Evolutionary conservation across 2,888 invertebrate species (phyloP).

Genomic region (Sesia bembeciformis): DNA sequence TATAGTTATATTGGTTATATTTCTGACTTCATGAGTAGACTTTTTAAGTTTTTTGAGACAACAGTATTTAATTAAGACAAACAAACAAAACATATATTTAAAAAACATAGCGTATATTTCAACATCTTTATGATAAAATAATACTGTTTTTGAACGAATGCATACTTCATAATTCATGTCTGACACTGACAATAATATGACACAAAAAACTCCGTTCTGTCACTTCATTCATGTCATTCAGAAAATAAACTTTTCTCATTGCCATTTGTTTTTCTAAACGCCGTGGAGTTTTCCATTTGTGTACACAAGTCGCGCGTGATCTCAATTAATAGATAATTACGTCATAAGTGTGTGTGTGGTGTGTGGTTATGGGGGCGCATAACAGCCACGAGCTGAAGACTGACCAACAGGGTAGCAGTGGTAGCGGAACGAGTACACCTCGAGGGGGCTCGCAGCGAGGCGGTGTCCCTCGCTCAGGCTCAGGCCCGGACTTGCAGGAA

Average conservation of each 20-base stretch:
- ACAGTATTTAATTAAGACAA: too few species aligned
- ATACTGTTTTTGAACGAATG: too few species aligned
- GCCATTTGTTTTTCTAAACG: slow-evolving; percentile 3
- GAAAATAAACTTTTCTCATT: not conserved
- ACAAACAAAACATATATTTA: too few species aligned
- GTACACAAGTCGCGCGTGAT: not conserved
- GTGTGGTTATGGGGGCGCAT: slow-evolving; percentile 45
- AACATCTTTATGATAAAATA: too few species aligned
- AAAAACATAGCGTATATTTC: too few species aligned
- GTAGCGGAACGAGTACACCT: slow-evolving; percentile 52
- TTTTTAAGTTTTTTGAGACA: too few species aligned
- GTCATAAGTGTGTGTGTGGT: not conserved
- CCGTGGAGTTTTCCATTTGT: slow-evolving; percentile 2
- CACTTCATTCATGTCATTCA: too few species aligned
- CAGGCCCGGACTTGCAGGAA: slow-evolving; percentile 79
- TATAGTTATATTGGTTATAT: too few species aligned
- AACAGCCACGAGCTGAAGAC: slow-evolving; percentile 46
- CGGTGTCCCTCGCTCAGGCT: slow-evolving; percentile 74
- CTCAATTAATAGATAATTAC: not conserved
- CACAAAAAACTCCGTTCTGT: too few species aligned
- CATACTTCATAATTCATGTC: too few species aligned
- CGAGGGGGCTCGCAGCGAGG: slow-evolving; percentile 60
- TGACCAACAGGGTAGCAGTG: slow-evolving; percentile 24
- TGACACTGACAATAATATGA: too few species aligned
- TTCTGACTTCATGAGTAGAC: too few species aligned